A percentile compares a stretch with the other conserved stretches of the same genome.
Evolutionary conservation across 2,888 invertebrate genomes (phyloP).

Genomic region (Tipula vernalis): DNA sequence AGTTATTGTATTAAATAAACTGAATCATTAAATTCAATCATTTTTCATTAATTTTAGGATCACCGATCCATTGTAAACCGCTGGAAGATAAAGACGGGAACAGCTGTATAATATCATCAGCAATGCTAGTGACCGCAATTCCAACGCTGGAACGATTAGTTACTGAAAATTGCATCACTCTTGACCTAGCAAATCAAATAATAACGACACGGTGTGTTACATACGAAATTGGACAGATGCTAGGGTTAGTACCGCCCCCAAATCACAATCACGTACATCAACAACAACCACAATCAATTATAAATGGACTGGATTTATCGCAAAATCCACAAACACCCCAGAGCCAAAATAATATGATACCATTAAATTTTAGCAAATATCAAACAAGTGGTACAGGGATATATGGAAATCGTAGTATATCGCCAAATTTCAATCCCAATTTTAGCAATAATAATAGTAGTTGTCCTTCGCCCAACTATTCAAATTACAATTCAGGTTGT

Average conservation of each 20-base stretch:
- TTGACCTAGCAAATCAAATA: constrained; percentile 36
- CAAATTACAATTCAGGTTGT: constrained; percentile 27
- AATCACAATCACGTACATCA: neutral
- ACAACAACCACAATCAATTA: neutral
- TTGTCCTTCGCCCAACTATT: constrained; percentile 41
- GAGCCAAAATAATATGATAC: constrained; percentile 29
- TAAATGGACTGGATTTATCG: constrained; percentile 25
- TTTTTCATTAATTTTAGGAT: constrained; percentile 34
- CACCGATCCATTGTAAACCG: constrained; percentile 45
- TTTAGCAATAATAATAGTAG: constrained; percentile 27
- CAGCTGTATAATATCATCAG: neutral
- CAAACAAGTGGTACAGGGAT: constrained; percentile 9
- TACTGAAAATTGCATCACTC: constrained; percentile 34
- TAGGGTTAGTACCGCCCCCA: constrained; percentile 28
- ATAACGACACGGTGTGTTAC: constrained; percentile 38
- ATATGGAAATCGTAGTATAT: constrained; percentile 19
- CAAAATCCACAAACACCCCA: constrained; percentile 36
- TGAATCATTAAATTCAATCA: neutral
- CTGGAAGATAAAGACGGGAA: constrained; percentile 19
- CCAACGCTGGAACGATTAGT: constrained; percentile 34
- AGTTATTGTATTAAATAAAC: too few species aligned
- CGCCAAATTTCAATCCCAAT: constrained; percentile 18
- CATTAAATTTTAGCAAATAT: constrained; percentile 21
- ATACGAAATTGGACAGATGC: constrained; percentile 38
- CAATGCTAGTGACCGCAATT: constrained; percentile 23